These are phyloP conservation scores for Dinocampus coccinellae DNA, from an alignment of 2,888 invertebrate species.

Conservation along the genomic window DNA sequence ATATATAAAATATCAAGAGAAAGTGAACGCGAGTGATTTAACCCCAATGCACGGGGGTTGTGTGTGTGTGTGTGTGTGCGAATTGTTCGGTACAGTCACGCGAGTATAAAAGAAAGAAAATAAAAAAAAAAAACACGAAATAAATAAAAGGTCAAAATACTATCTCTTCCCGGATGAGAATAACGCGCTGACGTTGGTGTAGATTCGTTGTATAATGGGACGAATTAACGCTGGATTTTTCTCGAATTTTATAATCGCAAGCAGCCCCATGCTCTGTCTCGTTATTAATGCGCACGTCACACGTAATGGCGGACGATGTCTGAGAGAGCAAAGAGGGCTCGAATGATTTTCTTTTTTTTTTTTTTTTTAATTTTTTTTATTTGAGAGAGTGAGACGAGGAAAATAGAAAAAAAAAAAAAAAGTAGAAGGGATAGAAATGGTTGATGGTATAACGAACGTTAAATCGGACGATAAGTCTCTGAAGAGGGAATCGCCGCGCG, in stretches of 20 bases:
- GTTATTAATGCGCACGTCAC: conserved; percentile 48
- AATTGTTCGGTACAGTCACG: no score
- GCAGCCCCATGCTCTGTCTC: conserved; percentile 22
- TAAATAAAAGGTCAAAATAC: no score
- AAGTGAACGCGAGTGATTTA: no score
- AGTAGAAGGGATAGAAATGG: conserved; percentile 8
- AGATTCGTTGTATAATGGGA: no score
- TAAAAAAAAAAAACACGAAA: no score
- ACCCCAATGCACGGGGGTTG: no score
- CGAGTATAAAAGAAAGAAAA: no score
- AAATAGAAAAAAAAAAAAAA: neutral
- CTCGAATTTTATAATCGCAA: conserved; percentile 45
- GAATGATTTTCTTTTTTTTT: neutral
- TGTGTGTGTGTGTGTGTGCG: no score
- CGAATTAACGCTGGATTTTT: conserved; percentile 39
- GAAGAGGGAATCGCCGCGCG: conserved; percentile 51
- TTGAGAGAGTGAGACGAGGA: neutral
- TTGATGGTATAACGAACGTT: conserved; percentile 46
- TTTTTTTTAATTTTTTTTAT: no score
- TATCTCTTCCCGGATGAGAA: no score
- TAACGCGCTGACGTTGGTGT: no score
- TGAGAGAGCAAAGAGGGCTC: conserved; percentile 8
- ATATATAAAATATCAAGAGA: no score
- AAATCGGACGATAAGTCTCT: conserved; percentile 48
- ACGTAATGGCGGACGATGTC: conserved; percentile 40